Base-by-base conservation (phyloP, 2,888 invertebrate genomes). In the Hirtodrosophila histrioides region DNA sequence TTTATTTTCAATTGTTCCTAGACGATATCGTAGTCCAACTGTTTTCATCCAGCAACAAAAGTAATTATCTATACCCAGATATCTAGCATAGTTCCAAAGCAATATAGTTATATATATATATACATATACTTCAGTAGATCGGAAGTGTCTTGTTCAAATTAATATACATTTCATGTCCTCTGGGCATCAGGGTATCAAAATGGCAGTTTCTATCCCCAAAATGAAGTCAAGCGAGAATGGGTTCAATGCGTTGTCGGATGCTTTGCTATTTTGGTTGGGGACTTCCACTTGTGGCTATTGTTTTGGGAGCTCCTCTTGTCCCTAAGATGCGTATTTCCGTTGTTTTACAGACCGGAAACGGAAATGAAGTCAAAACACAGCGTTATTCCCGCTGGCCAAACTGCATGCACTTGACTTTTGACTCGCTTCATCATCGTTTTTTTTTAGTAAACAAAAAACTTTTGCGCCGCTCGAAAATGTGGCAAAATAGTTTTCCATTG, bases 201-300 rank as follows among this genome's bases (percentile, higher is more conserved):
- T 49, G 43, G 48, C 56, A 29, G 24, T 37, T 56, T 58, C 51
- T 67, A 69, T 78, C 31, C 65, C 39, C 69, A 48, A 71, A 71
- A 74, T 72, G 69, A 81, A 86, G 86, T 86, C 84, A 75, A 80
- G 65, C 79, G 79, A 72, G 78, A 85, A 85, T 85, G 65, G 68
- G 76, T 67, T 74, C 70, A 61, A 54, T 63, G 75, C 53, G 53
- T 61, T 63, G 44, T 56, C 8, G 24, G 39, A 33, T 61, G 40
- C 27, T 55, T 35, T 44, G 36, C 36, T 60, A 54, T 73, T 67
- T 57, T 24, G 24, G 17, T 29, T n/a, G 23, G 46, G 39, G n/a
- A 39, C 12, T 48, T 17, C 60, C 64, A 70, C 71, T 73, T 70
- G 73, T 67, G 65, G 73, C 71, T 69, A 71, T 83, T 67, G 63